Base-by-base conservation (phyloP, 2,797 vertebrate genomes). In the Luscinia megarhynchos region DNA sequence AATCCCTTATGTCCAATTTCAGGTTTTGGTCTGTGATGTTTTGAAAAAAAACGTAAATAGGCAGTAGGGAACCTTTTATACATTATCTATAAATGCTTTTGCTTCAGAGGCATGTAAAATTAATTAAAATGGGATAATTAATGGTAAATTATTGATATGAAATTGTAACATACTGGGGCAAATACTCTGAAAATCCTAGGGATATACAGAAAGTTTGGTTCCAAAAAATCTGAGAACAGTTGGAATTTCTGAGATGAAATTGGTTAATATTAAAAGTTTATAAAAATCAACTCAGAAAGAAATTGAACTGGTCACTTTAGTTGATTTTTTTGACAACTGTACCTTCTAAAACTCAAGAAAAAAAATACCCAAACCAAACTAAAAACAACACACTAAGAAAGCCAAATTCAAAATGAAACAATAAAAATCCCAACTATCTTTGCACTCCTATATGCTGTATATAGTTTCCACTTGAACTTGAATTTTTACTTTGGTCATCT, bases 111-210 rank as follows among this genome's bases (percentile, higher is more conserved):
- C 32, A 80, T 29, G 36, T 29, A 76, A 61, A 85, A 89, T 73
- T 74, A 91, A 92, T 43, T 82, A n/a, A 73, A 86, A 89, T 36
- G 40, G 34, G 95, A 91, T 75, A 86, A 84, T 76, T 84, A 77
- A 51, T 43, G 58, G 70, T 80, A 72, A 90, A 89, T 53, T 86
- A 63, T 46, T 94, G 48, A 73, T 75, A 93, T 30, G 19, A 90
- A 93, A 89, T 62, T 22, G 40, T 57, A 84, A 82, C 83, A 84
- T 51, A 76, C 19, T 2, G 10, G 16, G 30, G 17, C 5, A 87
- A 95, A 91, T 61, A 54, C 45, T 62, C 18, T 34, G n/a, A 0
- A 0, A 86, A 93, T 76, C 64, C 36, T 76, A 72, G 40, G 36
- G 32, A 54, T 36, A 76, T 9, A 34, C 36, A 57, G 23, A 45